Conservation (phyloP, 2,888 invertebrate genomes). For the Leucophenga montana region DNA sequence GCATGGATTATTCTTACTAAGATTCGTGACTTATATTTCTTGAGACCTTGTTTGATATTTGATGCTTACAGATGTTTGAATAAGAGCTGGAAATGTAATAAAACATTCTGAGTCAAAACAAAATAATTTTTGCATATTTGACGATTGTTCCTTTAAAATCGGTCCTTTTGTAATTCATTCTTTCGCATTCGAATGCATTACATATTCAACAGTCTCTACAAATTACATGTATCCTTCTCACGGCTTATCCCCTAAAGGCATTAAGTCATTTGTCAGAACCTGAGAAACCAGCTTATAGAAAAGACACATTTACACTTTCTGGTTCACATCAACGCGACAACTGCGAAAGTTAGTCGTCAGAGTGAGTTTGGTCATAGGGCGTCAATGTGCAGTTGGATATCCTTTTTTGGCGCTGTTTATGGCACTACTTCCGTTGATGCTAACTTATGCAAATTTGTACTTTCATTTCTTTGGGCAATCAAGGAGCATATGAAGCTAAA, state of each 20-base stretch:
- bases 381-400: background rate
- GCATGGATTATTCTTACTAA: too few relatives aligned
- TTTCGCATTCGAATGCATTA: constrained; percentile 50
- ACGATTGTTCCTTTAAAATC: background rate
- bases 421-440: constrained; percentile 38
- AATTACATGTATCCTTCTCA: constrained; percentile 64
- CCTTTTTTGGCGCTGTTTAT: background rate
- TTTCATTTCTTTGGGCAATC: constrained; percentile 37
- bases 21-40: too few relatives aligned
- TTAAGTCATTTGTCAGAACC: constrained; percentile 65
- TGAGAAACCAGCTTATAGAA: constrained; percentile 43
- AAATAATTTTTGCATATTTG: constrained; percentile 23
- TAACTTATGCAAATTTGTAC: constrained; percentile 56
- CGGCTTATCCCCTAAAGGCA: constrained; percentile 56
- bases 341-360: too few relatives aligned
- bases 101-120: constrained; percentile 36
- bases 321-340: background rate
- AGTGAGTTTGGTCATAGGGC: background rate
- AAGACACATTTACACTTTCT: constrained; percentile 15
- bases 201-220: constrained; percentile 65
- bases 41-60: too few relatives aligned
- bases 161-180: constrained; percentile 38
- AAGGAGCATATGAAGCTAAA: constrained; percentile 31
- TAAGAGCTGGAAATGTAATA: background rate
- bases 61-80: background rate